Evolutionary conservation across 2,888 invertebrate species (phyloP), one percentile per base, ranked within the genome.

Genomic region (Synergus gifuensis): DNA sequence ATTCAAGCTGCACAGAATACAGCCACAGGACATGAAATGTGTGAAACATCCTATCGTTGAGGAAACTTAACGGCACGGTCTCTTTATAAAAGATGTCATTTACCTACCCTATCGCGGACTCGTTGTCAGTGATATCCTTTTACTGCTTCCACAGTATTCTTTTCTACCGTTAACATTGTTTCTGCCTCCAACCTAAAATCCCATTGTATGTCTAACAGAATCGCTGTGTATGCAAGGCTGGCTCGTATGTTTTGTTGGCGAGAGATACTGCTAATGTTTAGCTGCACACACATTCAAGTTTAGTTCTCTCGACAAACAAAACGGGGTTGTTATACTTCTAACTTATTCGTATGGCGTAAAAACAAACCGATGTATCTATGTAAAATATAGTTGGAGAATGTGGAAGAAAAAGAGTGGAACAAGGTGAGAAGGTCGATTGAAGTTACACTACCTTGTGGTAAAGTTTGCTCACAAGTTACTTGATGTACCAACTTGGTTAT

Each of bases 41-140:
- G 46, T 7, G 14, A 69, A 18, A 14, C 22, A 11, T 14, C 1
- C 67, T n/a, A n/a, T 69, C 28, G 28, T 69, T 28, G 14, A 69
- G 22, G 28, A 69, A 22, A 67, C 44, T 18, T 18, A 12, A 14
- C 66, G 44, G 42, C 44, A 18, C 44, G 18, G 28, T 28, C 7
- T 16, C 67, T 67, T 44, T 67, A 18, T 12, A 69, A 69, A 69
- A 49, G 46, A 69, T 49, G 49, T 28, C 49, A 69, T 69, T 49
- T 49, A 14, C 69, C 46, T 49, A 8, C 14, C 46, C 44, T 69
- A 46, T 69, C 49, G 22, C 14, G 49, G 28, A 7, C 28, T 46
- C 69, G 69, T 69, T 46, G 46, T 49, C 46, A 46, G 16, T 69
- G 69, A 69, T 69, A 69, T 69, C 69, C 69, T 69, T 49, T 69